Evolutionary conservation across 2,113 vertebrate genomes (phyloP), one percentile per base, ranked within the genome.

Genomic region (Orthonyx spaldingii): DNA sequence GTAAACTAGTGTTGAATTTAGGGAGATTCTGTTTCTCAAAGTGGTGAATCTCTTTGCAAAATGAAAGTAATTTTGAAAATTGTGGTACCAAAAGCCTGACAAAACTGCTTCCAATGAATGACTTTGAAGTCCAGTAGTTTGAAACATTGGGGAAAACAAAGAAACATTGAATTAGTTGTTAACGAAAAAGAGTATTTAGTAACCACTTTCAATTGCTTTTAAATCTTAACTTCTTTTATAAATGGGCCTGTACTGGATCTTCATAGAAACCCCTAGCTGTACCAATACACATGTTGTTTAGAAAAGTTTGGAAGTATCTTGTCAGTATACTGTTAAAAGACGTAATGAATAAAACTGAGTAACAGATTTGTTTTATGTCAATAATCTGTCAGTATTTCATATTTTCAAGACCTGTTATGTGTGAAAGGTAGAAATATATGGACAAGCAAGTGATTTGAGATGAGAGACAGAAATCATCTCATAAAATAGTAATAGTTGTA

Each of bases 1-100:
- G 87, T 88, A 91, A 97, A 96, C 89, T 96, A 87, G 83, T 96
- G 70, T 94, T 97, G 95, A 96, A 95, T 96, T 97, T 87, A 70
- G 79, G 57, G 42, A 95, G 81, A 76, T 96, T 89, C 85, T 95
- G 41, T 92, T 90, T 96, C 89, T 96, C 23, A 60, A 65, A 96
- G 89, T 63, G 69, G 44, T 15, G 9, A 96, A 81, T 77, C 49
- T 89, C 66, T 83, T 96, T 84, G 64, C 84, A 95, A 96, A 97
- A 96, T 91, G 59, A 74, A 87, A 22, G n/a, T 93, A 41, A 93
- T 96, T 95, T 49, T 96, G n/a, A 83, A 71, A 90, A 96, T 91
- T 94, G 41, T 95, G 16, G 13, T 89, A 68, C 68, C n/a, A 41
- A 93, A 95, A 89, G 55, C 68, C 41, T 60, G 76, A 65, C 69